Conservation (phyloP, 2,113 vertebrate genomes). For the Hippocampus barbouri region DNA sequence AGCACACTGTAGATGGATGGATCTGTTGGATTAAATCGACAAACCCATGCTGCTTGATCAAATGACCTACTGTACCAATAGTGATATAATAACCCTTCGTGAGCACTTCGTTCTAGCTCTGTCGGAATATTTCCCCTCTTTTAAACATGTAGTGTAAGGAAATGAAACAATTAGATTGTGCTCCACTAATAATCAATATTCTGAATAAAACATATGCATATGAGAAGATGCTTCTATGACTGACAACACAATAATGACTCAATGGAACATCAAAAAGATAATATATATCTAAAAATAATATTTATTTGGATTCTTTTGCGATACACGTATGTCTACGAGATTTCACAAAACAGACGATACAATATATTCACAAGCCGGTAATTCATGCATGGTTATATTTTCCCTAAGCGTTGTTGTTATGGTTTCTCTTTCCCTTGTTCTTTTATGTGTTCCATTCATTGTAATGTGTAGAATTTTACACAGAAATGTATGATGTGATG, state of each 20-base stretch:
- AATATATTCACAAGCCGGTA: slow-evolving; percentile 29
- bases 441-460: not conserved
- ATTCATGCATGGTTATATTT: not conserved
- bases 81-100: too few relatives aligned
- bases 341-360: slow-evolving; percentile 23
- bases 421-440: not conserved
- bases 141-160: too few relatives aligned
- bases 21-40: too few relatives aligned
- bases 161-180: too few relatives aligned
- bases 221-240: not conserved
- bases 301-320: slow-evolving; percentile 39
- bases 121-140: too few relatives aligned
- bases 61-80: too few relatives aligned
- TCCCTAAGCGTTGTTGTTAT: not conserved
- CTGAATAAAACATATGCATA: not conserved
- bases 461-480: not conserved
- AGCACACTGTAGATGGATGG: too few relatives aligned
- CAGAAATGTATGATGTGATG: slow-evolving; percentile 13
- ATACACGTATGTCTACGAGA: slow-evolving; percentile 31
- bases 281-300: slow-evolving; percentile 23
- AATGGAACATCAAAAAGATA: slow-evolving; percentile 9
- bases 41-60: too few relatives aligned
- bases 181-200: not conserved
- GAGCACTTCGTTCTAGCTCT: too few relatives aligned
- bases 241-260: too few relatives aligned